Evolutionary conservation across 2,888 invertebrate species (phyloP).

Genomic region (Apodemia hepburni): DNA sequence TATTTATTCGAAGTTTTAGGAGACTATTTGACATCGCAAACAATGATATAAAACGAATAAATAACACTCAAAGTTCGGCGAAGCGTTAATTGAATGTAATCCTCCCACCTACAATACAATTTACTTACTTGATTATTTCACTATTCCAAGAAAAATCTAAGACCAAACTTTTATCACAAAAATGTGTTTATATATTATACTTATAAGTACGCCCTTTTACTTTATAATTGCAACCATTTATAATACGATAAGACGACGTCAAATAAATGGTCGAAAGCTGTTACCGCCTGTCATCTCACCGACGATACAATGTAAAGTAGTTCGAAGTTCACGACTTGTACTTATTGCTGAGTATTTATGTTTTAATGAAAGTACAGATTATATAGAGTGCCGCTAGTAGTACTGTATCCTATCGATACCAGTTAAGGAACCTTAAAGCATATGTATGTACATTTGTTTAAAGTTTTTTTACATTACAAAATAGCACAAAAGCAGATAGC

Average conservation of each 20-base stretch:
- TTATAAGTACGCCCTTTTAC: neutral
- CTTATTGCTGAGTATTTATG: too few relatives aligned
- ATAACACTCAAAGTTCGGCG: neutral
- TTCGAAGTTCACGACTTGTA: neutral
- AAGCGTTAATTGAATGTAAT: neutral
- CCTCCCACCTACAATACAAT: too few relatives aligned
- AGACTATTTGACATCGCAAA: conserved; percentile 1
- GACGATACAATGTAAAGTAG: neutral
- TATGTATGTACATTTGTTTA: too few relatives aligned
- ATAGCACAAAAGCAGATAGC: too few relatives aligned
- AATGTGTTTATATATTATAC: neutral
- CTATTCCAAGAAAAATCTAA: too few relatives aligned
- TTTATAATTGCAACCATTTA: conserved; percentile 6
- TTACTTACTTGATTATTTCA: too few relatives aligned
- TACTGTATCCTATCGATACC: too few relatives aligned
- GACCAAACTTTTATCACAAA: too few relatives aligned
- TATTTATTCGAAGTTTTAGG: conserved; percentile 4
- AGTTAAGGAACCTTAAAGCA: too few relatives aligned
- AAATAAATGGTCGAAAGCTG: conserved; percentile 13
- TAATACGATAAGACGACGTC: neutral
- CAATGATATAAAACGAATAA: neutral
- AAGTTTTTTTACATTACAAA: too few relatives aligned
- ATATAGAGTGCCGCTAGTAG: too few relatives aligned
- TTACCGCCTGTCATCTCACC: conserved; percentile 27
- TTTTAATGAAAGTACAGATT: too few relatives aligned